Conservation (phyloP, 1,140 invertebrate genomes). For the Microvelia longipes region DNA sequence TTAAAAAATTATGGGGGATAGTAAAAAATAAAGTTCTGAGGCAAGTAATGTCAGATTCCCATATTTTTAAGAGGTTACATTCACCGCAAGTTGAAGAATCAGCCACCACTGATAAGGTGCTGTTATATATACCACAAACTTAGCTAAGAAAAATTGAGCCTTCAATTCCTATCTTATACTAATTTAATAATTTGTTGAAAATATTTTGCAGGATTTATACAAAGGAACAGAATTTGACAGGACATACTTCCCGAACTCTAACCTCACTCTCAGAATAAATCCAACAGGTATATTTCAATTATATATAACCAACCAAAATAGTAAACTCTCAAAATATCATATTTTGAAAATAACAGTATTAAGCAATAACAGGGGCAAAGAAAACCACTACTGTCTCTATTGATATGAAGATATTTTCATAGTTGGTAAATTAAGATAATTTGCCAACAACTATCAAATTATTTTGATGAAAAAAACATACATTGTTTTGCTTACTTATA, state of each 20-base stretch:
- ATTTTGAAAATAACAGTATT: background rate
- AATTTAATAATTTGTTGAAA: background rate
- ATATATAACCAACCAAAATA: background rate
- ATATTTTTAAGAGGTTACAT: no score
- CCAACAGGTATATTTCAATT: slow-evolving; percentile 21
- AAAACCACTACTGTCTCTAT: background rate
- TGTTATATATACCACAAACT: no score
- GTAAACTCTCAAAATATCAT: background rate
- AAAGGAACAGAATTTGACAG: slow-evolving; percentile 10
- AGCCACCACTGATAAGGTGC: no score
- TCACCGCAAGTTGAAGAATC: no score
- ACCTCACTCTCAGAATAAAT: slow-evolving; percentile 20
- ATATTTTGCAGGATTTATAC: slow-evolving; percentile 23
- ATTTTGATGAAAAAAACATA: background rate
- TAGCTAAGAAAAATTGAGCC: background rate
- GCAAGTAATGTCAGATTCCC: no score
- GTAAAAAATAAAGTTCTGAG: no score
- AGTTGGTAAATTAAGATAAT: background rate
- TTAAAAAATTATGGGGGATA: no score
- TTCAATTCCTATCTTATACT: background rate
- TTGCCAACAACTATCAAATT: background rate
- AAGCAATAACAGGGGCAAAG: background rate
- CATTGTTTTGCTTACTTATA: no score
- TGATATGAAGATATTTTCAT: background rate
- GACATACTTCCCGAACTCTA: slow-evolving; percentile 11